Evolutionary conservation across 2,797 vertebrate species (phyloP).

Genomic region (Cottoperca gobio): DNA sequence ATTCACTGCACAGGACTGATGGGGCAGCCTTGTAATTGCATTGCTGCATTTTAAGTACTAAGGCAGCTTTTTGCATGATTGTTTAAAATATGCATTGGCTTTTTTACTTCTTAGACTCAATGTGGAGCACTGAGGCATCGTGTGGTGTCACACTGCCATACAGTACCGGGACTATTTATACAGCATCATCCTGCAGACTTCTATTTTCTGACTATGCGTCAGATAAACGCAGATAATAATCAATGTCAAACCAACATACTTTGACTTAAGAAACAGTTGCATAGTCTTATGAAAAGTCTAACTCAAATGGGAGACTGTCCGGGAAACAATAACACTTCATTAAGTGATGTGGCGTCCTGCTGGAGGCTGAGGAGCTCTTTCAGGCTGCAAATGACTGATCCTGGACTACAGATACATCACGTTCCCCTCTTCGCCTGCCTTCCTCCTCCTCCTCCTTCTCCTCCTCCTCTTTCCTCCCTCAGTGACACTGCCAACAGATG

Average conservation of each 20-base stretch:
- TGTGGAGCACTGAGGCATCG: neutral
- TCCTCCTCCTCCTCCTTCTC: conserved; percentile 19
- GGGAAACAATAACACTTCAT: conserved; percentile 53
- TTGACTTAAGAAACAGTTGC: conserved; percentile 20
- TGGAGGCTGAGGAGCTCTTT: conserved; percentile 62
- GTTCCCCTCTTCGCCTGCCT: conserved; percentile 47
- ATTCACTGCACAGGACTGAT: conserved; percentile 13
- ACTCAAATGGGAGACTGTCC: conserved; percentile 42
- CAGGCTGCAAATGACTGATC: conserved; percentile 71
- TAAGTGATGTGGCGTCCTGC: conserved; percentile 43
- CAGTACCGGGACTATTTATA: neutral
- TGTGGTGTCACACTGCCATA: neutral
- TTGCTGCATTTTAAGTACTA: conserved; percentile 24
- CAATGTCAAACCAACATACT: conserved; percentile 2
- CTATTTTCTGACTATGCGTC: conserved; percentile 9
- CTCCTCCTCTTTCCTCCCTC: conserved; percentile 60
- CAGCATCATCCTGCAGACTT: neutral
- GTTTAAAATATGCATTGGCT: conserved; percentile 23
- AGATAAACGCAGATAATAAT: conserved; percentile 6
- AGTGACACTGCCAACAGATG: conserved; percentile 77
- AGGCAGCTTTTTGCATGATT: conserved; percentile 31
- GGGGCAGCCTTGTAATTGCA: conserved; percentile 33
- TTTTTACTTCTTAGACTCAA: conserved; percentile 28
- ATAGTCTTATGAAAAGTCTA: neutral
- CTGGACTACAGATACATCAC: conserved; percentile 65